Evolutionary conservation across 2,797 vertebrate species (phyloP), one percentile per base, ranked within the genome.

Genomic region (Australoheros facetus): DNA sequence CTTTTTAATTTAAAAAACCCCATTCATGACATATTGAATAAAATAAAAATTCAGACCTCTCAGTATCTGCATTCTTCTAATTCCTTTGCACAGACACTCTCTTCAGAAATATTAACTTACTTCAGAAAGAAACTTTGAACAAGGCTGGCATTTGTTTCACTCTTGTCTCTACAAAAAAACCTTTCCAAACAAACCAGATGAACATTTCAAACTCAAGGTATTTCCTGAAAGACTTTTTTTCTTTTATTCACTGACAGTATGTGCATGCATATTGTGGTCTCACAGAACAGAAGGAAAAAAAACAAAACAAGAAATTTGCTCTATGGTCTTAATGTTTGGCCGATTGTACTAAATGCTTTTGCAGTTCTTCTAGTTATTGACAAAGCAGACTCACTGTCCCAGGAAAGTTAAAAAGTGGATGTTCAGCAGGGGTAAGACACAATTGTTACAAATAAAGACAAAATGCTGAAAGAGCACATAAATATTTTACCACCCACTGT

Each of bases 341-440:
- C 62, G 48, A 6, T 66, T 28, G 23, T 23, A 80, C 78, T 91
- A 89, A 93, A 90, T 70, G n/a, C 48, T 91, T 94, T 89, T 64
- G 69, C 89, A 90, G 85, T 77, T 76, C 42, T 60, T 85, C n/a
- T 30, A 75, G 54, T 78, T 53, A 73, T 75, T 89, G 87, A 84
- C 83, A 90, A 85, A 72, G 84, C 70, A 70, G 70, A 89, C 37
- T 11, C 1, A 16, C 14, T 32, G 53, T 89, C 83, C 82, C 86
- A 62, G 71, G 89, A 88, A 73, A 73, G 59, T 58, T 58, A 39
- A 21, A n/a, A 64, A 34, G 30, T 42, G 10, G 54, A 37, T 19
- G 10, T 74, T 80, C 30, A 51, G 28, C 58, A 77, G 69, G 34
- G 54, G 66, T 28, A 76, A 19, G 32, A 71, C 71, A 51, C 23